A percentile compares a stretch with the other conserved stretches of the same genome.
These are phyloP conservation scores for Oreochromis grahami DNA, from an alignment of 2,797 vertebrate genomes.

Conservation along the genomic window DNA sequence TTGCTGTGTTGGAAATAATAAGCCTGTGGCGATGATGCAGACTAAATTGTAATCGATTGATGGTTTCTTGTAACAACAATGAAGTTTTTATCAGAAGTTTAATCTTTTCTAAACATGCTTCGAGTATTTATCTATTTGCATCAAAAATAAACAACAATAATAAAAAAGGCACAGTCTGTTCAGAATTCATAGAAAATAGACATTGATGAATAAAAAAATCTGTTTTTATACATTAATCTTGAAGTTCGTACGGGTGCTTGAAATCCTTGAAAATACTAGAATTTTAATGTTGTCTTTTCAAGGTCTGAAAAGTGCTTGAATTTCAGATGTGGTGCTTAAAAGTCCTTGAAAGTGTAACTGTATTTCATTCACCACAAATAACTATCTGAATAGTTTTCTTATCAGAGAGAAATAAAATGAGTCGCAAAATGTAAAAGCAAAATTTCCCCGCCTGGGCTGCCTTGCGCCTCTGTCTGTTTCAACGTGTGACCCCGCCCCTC, in stretches of 20 bases:
- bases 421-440: no score
- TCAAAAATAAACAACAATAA: neutral
- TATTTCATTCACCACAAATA: no score
- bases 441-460: no score
- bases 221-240: neutral
- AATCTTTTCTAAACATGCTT: neutral
- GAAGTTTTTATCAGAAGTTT: neutral
- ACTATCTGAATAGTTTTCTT: no score
- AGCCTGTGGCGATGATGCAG: neutral
- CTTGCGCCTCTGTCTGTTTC: no score
- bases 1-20: neutral
- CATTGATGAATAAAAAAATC: neutral
- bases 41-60: neutral
- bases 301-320: no score
- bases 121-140: neutral
- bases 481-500: no score
- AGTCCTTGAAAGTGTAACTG: no score
- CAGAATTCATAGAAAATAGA: neutral
- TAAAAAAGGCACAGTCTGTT: neutral
- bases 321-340: no score
- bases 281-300: no score
- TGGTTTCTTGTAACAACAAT: neutral
- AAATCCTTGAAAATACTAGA: no score
- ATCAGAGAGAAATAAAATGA: no score
- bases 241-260: neutral